Percentiles rank a stretch among this genome's conserved stretches.
Evolutionary conservation across 2,797 vertebrate species (phyloP).

Genomic region (Danio tinwini): DNA sequence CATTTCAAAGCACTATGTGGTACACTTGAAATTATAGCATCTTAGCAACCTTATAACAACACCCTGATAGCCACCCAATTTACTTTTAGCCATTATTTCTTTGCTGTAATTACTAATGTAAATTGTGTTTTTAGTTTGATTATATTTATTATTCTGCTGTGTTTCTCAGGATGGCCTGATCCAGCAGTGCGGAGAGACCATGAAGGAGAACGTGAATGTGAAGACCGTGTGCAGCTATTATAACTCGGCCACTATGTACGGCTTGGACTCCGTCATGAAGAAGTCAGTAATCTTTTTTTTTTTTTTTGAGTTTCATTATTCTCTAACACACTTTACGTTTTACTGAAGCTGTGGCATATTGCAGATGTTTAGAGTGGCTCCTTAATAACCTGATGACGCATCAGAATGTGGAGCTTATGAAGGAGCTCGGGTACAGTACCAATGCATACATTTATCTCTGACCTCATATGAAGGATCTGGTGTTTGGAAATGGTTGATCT

Average conservation of each 20-base stretch:
- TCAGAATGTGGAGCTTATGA: conserved; percentile 95
- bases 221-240: conserved; percentile 94
- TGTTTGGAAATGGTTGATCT: neutral
- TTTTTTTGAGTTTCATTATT: neutral
- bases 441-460: neutral
- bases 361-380: conserved; percentile 97
- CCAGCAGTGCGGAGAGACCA: conserved; percentile 97
- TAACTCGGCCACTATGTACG: conserved; percentile 89
- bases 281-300: conserved; percentile 79
- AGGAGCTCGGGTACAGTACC: conserved; percentile 89
- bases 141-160: neutral
- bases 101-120: neutral
- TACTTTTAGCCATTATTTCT: neutral
- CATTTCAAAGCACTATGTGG: too few species aligned
- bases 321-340: accelerated
- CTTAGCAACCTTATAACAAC: neutral
- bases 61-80: neutral
- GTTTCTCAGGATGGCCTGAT: conserved; percentile 90
- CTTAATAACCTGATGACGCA: conserved; percentile 98
- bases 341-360: neutral
- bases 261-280: conserved; percentile 94
- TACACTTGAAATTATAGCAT: neutral
- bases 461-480: neutral
- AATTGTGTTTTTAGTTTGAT: neutral
- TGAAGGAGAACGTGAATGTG: conserved; percentile 96